Evolutionary conservation across 1,140 invertebrate species (phyloP).

Genomic region (Drosophila lacteicornis): DNA sequence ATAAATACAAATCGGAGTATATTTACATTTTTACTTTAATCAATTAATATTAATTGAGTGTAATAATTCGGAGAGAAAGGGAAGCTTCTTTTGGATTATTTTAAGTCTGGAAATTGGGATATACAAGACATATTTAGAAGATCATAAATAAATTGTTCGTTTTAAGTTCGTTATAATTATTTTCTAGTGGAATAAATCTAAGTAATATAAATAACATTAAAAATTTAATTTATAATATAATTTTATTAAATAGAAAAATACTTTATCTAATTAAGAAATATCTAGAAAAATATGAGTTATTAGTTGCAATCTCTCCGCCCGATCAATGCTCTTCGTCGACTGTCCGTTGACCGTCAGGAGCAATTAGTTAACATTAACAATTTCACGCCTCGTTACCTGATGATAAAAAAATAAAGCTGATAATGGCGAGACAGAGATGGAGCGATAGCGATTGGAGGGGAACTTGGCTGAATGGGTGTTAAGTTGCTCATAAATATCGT

Average conservation of each 20-base stretch:
- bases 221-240: too few species aligned
- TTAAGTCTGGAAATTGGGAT: too few species aligned
- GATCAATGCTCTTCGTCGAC: slow-evolving; percentile 22
- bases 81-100: too few species aligned
- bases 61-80: too few species aligned
- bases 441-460: background rate
- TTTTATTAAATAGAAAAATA: too few species aligned
- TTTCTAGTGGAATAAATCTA: too few species aligned
- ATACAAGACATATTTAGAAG: too few species aligned
- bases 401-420: slow-evolving; percentile 14
- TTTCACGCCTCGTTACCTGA: slow-evolving; percentile 33
- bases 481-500: slow-evolving; percentile 28
- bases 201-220: too few species aligned
- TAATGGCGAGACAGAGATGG: background rate
- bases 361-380: slow-evolving; percentile 38
- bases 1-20: background rate
- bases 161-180: too few species aligned
- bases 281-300: too few species aligned
- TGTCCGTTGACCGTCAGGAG: slow-evolving; percentile 42
- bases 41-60: background rate
- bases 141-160: too few species aligned
- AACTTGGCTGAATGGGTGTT: background rate
- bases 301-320: background rate
- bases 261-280: too few species aligned
- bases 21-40: background rate